Base-by-base conservation (phyloP, 1,140 invertebrate genomes). In the Leptinotarsa lineolata region DNA sequence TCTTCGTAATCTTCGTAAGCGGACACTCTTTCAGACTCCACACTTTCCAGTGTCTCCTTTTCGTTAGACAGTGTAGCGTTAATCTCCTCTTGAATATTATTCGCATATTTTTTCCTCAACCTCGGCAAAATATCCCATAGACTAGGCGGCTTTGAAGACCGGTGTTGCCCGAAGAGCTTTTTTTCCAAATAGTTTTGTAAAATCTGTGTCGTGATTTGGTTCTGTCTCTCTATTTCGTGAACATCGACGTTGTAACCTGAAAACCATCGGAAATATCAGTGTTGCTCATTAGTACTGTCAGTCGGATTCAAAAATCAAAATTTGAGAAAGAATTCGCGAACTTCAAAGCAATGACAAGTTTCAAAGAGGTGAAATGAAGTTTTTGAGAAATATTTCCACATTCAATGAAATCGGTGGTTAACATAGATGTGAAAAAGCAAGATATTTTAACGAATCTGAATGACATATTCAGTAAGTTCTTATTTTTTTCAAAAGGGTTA, bases 151-250 rank as follows among this genome's bases (percentile, higher is more conserved):
- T 85, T 87, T 6, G 85, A 82, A 24, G 81, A 83, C 6, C 85
- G 85, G 76, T 83, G 86, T 16, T 87, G 82, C 12, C 87, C 87
- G 80, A 88, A 89, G 30, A 91, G 79, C 22, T 89, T 88, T 77
- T 89, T 87, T 82, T 91, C 90, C 68, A 92, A 86, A 80, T 88
- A 92, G 74, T 90, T 90, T 80, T 91, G 89, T 69, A 92, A 86
- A 74, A 92, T 91, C 85, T 91, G 89, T 81, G 90, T 87, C 20
- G 91, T 92, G 81, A 91, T 91, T 83, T 87, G 87, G 85, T 92
- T 92, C 86, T 92, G 90, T 61, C 90, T 84, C 77, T 88, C 88
- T 81, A 91, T 81, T 83, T 91, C 91, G 74, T 86, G 84, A 46
- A 86, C 76, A 82, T 88, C 90, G 66, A 81, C 70, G 59, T 45